Evolutionary conservation across 2,113 vertebrate species (phyloP).

Genomic region (Paraplagusia blochii): DNA sequence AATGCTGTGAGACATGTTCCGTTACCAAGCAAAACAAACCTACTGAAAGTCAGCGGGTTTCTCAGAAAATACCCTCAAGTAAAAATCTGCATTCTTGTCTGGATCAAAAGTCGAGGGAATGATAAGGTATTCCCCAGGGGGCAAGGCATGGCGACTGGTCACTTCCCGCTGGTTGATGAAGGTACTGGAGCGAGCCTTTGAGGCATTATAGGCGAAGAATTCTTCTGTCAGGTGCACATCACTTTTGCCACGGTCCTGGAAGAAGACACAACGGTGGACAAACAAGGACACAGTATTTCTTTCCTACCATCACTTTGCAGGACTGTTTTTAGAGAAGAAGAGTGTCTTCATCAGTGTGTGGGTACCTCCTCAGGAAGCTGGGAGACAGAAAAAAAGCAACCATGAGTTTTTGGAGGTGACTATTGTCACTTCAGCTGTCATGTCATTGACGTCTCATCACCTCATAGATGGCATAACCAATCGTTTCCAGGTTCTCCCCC

Average conservation of each 20-base stretch:
- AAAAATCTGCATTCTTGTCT: slow-evolving; percentile 81
- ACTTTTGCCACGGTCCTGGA: slow-evolving; percentile 58
- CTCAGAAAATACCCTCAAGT: slow-evolving; percentile 83
- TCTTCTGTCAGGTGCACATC: slow-evolving; percentile 70
- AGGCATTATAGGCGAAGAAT: slow-evolving; percentile 74
- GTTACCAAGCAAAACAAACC: background rate
- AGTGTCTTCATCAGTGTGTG: slow-evolving; percentile 13
- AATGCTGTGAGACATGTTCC: background rate
- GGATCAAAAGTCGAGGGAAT: slow-evolving; percentile 84
- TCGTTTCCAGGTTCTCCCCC: slow-evolving; percentile 80
- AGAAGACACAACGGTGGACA: slow-evolving; percentile 1
- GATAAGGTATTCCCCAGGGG: slow-evolving; percentile 81
- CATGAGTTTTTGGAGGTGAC: background rate
- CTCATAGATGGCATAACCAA: slow-evolving; percentile 81
- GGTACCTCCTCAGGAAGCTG: slow-evolving; percentile 82
- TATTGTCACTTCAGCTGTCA: background rate
- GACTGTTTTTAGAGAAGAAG: background rate
- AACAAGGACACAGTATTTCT: background rate
- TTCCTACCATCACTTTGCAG: background rate
- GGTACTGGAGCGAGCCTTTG: slow-evolving; percentile 64
- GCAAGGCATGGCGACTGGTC: slow-evolving; percentile 67
- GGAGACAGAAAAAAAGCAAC: slow-evolving; percentile 24
- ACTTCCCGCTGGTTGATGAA: slow-evolving; percentile 82
- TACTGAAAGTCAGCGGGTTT: slow-evolving; percentile 78
- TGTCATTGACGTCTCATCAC: slow-evolving; percentile 44